These are phyloP conservation scores for Neoniphon sammara DNA, from an alignment of 2,797 vertebrate genomes.

Conservation along the genomic window DNA sequence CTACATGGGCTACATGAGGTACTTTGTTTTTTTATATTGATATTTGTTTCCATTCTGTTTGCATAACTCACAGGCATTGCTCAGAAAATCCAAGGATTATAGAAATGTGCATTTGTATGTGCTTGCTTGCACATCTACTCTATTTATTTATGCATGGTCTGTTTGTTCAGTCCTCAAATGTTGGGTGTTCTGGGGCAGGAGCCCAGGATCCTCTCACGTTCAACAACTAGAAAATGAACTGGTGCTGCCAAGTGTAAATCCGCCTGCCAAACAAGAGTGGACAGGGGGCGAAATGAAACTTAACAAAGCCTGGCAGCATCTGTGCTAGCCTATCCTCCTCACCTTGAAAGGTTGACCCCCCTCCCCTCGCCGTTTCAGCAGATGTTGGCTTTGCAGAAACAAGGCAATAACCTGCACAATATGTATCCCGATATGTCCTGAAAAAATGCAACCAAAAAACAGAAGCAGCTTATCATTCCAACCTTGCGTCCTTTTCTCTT, in stretches of 20 bases:
- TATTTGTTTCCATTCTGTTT: too few relatives aligned
- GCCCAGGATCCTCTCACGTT: not conserved
- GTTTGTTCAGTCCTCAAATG: slow-evolving; percentile 24
- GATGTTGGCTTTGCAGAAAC: slow-evolving; percentile 33
- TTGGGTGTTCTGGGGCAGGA: slow-evolving; percentile 6
- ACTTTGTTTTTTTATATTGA: not conserved
- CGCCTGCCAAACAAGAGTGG: slow-evolving; percentile 42
- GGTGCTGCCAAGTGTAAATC: slow-evolving; percentile 37
- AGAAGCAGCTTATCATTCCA: slow-evolving; percentile 31
- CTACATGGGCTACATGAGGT: not conserved
- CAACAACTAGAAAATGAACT: slow-evolving; percentile 9
- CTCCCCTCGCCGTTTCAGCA: slow-evolving; percentile 13
- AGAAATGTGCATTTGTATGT: not conserved
- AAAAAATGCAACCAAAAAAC: slow-evolving; percentile 34
- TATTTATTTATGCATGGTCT: slow-evolving; percentile 3
- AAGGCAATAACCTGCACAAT: slow-evolving; percentile 41
- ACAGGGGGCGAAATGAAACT: slow-evolving; percentile 33
- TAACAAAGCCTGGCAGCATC: slow-evolving; percentile 44
- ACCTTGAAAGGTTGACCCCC: slow-evolving; percentile 57
- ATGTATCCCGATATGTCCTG: slow-evolving; percentile 33
- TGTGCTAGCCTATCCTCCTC: slow-evolving; percentile 23
- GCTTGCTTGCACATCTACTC: not conserved
- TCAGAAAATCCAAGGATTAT: not conserved
- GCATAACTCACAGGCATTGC: not conserved
- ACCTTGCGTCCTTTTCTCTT: slow-evolving; percentile 13